phyloP scores from a whole-genome alignment of 2,113 vertebrate species.

The Otolemur garnettii region DNA sequence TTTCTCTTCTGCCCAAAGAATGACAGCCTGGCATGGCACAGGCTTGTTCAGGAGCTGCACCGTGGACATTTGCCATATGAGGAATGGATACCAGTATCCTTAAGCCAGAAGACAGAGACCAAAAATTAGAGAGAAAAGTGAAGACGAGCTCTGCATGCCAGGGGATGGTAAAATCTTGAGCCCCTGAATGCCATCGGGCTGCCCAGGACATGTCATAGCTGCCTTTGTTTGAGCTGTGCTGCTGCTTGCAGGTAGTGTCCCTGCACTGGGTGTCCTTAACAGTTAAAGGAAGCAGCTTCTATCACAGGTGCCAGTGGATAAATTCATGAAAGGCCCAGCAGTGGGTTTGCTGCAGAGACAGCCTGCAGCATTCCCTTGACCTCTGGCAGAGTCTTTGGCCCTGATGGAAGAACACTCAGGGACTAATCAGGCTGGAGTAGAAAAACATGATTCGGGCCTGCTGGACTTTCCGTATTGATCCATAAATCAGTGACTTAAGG shows the following conservation, averaged over 20 bases:
- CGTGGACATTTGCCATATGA: fast-evolving
- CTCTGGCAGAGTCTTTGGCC: too few relatives aligned
- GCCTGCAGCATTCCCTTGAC: background rate
- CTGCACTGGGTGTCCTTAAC: fast-evolving
- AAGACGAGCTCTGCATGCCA: fast-evolving
- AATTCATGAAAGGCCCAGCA: background rate
- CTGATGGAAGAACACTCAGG: background rate
- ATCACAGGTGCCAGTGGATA: fast-evolving
- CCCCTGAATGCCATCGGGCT: fast-evolving
- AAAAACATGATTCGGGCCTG: background rate
- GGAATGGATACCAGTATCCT: background rate
- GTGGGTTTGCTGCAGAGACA: fast-evolving
- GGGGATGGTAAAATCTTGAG: background rate
- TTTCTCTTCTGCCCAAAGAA: background rate
- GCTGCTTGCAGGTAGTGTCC: background rate
- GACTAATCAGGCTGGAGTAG: background rate
- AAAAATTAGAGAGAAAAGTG: background rate
- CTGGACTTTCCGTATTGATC: background rate
- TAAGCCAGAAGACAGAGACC: background rate
- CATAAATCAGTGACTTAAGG: background rate
- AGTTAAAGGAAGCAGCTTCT: too few relatives aligned
- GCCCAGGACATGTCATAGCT: background rate
- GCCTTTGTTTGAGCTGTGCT: background rate
- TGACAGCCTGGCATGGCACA: fast-evolving
- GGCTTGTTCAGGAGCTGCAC: fast-evolving